These are phyloP conservation scores for Scaptomyza montana DNA, from an alignment of 1,140 invertebrate species.

Conservation along the genomic window DNA sequence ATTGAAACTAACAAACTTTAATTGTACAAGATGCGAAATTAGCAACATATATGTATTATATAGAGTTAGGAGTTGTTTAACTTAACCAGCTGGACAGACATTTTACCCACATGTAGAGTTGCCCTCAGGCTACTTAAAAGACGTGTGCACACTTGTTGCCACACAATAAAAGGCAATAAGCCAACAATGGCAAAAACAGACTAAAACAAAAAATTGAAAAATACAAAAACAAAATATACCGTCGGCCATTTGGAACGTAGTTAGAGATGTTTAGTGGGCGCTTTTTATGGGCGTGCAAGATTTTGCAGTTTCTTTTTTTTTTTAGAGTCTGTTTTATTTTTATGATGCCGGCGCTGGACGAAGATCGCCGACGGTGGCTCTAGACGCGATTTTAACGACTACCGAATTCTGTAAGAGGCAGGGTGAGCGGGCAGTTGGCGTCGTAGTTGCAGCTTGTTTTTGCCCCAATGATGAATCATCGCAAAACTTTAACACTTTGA, in stretches of 20 bases:
- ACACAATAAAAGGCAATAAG: conserved; percentile 41
- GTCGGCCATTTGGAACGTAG: conserved; percentile 56
- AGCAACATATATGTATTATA: no score
- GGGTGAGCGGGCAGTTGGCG: neutral
- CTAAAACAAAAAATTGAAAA: no score
- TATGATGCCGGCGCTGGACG: conserved; percentile 54
- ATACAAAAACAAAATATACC: conserved; percentile 45
- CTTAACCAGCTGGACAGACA: conserved; percentile 3
- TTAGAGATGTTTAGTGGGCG: conserved; percentile 55
- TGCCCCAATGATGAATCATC: conserved; percentile 58
- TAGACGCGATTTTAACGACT: conserved; percentile 64
- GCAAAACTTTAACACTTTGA: neutral
- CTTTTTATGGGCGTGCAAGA: conserved; percentile 76
- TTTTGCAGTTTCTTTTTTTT: conserved; percentile 42
- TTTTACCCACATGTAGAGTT: conserved; percentile 23
- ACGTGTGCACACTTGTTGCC: conserved; percentile 42
- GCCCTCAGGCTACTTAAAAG: conserved; percentile 46
- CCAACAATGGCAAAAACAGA: conserved; percentile 32
- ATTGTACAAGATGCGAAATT: no score
- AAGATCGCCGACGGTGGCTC: conserved; percentile 43
- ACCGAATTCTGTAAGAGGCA: conserved; percentile 62
- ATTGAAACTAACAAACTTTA: no score
- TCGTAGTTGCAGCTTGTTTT: no score
- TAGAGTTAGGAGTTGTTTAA: conserved; percentile 1
- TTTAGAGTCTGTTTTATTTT: conserved; percentile 27